Conservation (phyloP, 2,888 invertebrate species). For the Acleris sparsana region DNA sequence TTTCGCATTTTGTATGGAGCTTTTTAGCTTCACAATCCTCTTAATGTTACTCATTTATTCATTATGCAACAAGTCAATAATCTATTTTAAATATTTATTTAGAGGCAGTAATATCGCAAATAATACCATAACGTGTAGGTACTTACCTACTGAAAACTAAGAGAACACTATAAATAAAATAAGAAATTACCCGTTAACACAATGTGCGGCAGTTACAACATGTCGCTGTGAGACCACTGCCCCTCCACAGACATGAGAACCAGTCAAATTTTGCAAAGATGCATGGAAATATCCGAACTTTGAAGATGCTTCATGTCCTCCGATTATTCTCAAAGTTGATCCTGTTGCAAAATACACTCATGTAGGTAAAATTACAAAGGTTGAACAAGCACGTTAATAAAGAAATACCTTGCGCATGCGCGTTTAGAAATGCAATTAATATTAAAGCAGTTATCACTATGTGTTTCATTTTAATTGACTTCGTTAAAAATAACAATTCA, state of each 20-base stretch:
- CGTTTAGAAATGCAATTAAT: not conserved
- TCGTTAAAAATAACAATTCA: not conserved
- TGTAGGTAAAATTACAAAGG: no score
- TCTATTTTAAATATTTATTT: no score
- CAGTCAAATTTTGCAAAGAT: constrained; percentile 69
- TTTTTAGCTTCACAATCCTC: no score
- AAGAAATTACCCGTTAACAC: constrained; percentile 58
- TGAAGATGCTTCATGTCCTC: constrained; percentile 61
- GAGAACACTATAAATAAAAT: not conserved
- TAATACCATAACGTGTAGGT: not conserved
- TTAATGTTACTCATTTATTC: no score
- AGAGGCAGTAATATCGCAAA: not conserved
- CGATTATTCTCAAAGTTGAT: constrained; percentile 56
- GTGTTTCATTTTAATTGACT: not conserved
- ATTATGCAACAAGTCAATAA: no score
- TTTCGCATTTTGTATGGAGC: no score
- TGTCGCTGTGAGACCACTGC: constrained; percentile 64
- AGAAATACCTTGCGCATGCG: constrained; percentile 3
- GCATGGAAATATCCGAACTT: constrained; percentile 65
- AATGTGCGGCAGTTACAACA: constrained; percentile 72
- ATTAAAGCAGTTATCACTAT: not conserved
- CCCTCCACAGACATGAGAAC: constrained; percentile 73
- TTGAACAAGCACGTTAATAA: not conserved
- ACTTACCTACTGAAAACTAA: no score
- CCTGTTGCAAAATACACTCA: constrained; percentile 44